Conservation (phyloP, 2,888 invertebrate species). For the Trichogramma dendrolimi region DNA sequence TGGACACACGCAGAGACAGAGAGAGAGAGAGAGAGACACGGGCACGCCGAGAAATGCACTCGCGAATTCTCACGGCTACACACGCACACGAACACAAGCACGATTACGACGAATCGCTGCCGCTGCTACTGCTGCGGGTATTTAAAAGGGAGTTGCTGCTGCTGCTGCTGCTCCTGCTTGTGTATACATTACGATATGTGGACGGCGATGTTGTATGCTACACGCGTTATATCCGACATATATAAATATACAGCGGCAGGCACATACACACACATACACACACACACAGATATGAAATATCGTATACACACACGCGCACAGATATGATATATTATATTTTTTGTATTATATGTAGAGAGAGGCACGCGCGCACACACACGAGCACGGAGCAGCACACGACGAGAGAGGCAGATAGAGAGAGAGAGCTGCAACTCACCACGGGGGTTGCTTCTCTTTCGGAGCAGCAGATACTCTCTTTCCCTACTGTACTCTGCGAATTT, state of each 20-base stretch:
- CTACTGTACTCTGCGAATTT: too few species aligned
- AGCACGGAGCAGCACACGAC: neutral
- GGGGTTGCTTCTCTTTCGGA: too few species aligned
- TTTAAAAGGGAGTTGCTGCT: too few species aligned
- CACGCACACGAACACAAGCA: neutral
- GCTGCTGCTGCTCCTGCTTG: too few species aligned
- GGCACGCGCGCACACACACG: constrained; percentile 1
- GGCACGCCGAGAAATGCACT: constrained; percentile 20
- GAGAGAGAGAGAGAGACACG: neutral
- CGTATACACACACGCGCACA: neutral
- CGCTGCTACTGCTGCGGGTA: neutral
- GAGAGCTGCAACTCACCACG: too few species aligned
- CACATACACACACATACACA: neutral
- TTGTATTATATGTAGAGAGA: too few species aligned
- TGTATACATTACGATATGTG: too few species aligned
- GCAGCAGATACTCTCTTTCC: too few species aligned
- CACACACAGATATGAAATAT: neutral
- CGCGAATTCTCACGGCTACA: constrained; percentile 1
- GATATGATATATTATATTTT: neutral
- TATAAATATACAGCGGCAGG: neutral
- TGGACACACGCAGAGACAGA: neutral
- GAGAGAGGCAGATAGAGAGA: constrained; percentile 8
- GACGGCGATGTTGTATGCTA: neutral
- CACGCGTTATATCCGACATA: too few species aligned
- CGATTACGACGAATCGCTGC: neutral